Evolutionary conservation across 2,797 vertebrate species (phyloP), one percentile per base, ranked within the genome.

Genomic region (Epinephelus coioides): DNA sequence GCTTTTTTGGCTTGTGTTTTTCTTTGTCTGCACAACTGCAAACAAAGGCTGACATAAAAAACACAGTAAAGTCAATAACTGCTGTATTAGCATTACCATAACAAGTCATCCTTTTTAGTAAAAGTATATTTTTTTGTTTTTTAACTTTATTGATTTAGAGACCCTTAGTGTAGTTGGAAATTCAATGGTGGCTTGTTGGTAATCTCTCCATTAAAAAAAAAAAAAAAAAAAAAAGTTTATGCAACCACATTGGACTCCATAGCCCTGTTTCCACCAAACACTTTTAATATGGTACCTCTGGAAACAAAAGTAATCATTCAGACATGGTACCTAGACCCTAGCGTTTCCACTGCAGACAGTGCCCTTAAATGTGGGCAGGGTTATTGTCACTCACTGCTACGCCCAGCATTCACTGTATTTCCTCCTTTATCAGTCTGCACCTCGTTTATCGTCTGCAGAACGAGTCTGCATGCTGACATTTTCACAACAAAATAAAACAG

Each of bases 21-120:
- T 51, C 68, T 79, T 78, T 69, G 68, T 65, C 71, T 59, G 65
- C 59, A 76, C 38, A 44, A 73, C 47, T 55, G 65, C 27, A 73
- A 82, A 63, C 68, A 84, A 74, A 68, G 30, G 56, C 47, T 40
- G 46, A 27, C 56, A 78, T 50, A n/a, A 61, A 56, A 25, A 53
- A 23, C 27, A 62, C 18, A 68, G 12, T 30, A 34, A 60, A 69
- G 18, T 15, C 44, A 18, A 64, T 14, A 57, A 63, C 13, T 56
- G 30, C 17, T 40, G 38, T 44, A 23, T 55, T 49, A 65, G 23
- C 56, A 69, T 50, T 4, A 51, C 23, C 14, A 55, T 17, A 38
- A 72, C 15, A 60, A 77, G 21, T 27, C 30, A 21, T 51, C 11
- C 25, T 78, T 43, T 70, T 76, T 54, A 64, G 54, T 30, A 1